Conservation (phyloP, 53 echinoderm and acorn worm species). For the Antedon mediterranea region DNA sequence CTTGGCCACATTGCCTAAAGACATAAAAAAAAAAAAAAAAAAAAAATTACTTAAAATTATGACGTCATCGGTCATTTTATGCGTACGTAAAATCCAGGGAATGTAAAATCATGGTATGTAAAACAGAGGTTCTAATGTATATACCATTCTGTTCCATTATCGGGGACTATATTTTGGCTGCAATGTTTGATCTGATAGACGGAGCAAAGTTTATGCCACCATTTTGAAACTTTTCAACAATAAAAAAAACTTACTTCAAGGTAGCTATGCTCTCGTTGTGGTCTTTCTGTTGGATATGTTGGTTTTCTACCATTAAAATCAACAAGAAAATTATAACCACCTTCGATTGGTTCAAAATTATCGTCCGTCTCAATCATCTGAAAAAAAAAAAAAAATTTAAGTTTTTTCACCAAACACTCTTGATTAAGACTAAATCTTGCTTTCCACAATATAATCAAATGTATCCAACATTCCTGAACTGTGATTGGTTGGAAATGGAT, state of each 20-base stretch:
- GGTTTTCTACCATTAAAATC: slow-evolving; percentile 78
- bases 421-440: no score
- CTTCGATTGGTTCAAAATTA: slow-evolving; percentile 55
- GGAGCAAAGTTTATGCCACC: background rate
- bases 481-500: no score
- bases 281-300: slow-evolving; percentile 53
- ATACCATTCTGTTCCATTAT: background rate
- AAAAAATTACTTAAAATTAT: no score
- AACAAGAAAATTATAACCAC: slow-evolving; percentile 83
- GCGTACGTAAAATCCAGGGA: no score
- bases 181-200: background rate
- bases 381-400: background rate
- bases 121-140: background rate
- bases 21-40: no score
- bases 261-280: slow-evolving; percentile 59
- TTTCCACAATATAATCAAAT: no score
- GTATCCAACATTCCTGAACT: no score
- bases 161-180: background rate
- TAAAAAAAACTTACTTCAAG: slow-evolving; percentile 43
- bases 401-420: no score
- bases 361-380: slow-evolving; percentile 93
- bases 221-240: no score
- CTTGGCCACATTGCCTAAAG: no score
- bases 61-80: no score
- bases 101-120: no score